These are phyloP conservation scores for Chironex yamaguchii DNA, from an alignment of 30 jellyfish, hydroid and myxozoan species.

Conservation along the genomic window DNA sequence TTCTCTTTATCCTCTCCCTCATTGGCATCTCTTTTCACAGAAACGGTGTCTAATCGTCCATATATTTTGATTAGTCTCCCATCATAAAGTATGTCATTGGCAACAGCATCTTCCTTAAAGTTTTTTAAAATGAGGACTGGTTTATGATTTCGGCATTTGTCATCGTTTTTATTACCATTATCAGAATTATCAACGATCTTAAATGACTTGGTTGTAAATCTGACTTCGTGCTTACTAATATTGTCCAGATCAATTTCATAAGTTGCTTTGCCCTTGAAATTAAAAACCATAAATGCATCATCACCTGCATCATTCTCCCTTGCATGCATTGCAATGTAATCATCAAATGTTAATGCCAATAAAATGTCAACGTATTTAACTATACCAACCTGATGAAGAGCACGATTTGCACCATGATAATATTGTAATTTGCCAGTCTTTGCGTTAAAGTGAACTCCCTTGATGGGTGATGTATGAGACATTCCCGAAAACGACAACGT, in stretches of 20 bases:
- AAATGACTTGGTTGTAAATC: not conserved
- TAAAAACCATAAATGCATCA: constrained; percentile 7
- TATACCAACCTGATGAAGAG: constrained; percentile 34
- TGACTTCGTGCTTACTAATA: not conserved
- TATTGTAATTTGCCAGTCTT: constrained; percentile 2
- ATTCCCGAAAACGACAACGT: constrained; percentile 5
- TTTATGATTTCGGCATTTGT: constrained; percentile 1
- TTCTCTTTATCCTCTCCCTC: not conserved
- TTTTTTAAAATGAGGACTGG: not conserved
- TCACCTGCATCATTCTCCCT: constrained; percentile 7
- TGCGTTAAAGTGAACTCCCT: constrained; percentile 5
- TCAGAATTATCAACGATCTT: constrained; percentile 28
- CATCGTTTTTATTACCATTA: not conserved
- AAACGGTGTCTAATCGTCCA: not conserved
- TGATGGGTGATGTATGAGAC: not conserved
- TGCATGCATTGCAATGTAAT: constrained; percentile 2
- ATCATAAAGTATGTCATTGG: constrained; percentile 7
- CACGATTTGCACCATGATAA: not conserved
- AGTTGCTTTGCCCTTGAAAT: constrained; percentile 2
- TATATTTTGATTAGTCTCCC: not conserved
- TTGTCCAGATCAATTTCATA: not conserved
- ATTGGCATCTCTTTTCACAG: not conserved
- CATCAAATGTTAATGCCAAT: not conserved
- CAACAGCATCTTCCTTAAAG: constrained; percentile 1
- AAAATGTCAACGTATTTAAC: constrained; percentile 10